Conservation (phyloP, 2,113 vertebrate genomes). For the Candoia aspera region DNA sequence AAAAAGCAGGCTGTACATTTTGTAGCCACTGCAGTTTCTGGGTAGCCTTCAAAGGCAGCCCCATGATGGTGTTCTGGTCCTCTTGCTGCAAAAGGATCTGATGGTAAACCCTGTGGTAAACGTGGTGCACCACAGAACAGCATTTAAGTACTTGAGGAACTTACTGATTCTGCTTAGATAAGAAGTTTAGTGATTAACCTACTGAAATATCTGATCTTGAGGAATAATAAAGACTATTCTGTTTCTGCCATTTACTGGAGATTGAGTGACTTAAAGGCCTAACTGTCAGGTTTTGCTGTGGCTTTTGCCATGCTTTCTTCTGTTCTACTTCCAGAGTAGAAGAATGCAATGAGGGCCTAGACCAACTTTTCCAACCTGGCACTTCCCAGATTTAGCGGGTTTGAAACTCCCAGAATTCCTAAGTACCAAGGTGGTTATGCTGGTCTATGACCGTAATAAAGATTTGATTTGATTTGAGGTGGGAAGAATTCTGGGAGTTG, state of each 20-base stretch:
- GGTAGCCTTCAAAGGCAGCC: not conserved
- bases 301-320: not conserved
- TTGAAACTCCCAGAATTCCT: not conserved
- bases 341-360: not conserved
- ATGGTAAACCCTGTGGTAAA: not conserved
- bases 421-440: not conserved
- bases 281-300: not conserved
- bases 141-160: conserved; percentile 50
- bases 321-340: not conserved
- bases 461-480: not conserved
- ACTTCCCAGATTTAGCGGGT: not conserved
- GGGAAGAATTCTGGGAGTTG: not conserved
- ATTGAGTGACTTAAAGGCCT: not conserved
- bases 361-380: not conserved
- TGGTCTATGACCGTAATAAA: not conserved
- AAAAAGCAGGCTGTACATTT: too few species aligned
- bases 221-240: conserved; percentile 55
- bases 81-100: not conserved
- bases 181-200: conserved; percentile 68
- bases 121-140: conserved; percentile 32
- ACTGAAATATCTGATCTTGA: conserved; percentile 67
- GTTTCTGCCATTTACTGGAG: conserved; percentile 60
- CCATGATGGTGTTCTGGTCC: too few species aligned
- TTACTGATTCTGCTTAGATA: conserved; percentile 53
- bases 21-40: too few species aligned